These are phyloP conservation scores for Drosophila ambigua DNA, from an alignment of 1,140 invertebrate genomes.

Conservation along the genomic window DNA sequence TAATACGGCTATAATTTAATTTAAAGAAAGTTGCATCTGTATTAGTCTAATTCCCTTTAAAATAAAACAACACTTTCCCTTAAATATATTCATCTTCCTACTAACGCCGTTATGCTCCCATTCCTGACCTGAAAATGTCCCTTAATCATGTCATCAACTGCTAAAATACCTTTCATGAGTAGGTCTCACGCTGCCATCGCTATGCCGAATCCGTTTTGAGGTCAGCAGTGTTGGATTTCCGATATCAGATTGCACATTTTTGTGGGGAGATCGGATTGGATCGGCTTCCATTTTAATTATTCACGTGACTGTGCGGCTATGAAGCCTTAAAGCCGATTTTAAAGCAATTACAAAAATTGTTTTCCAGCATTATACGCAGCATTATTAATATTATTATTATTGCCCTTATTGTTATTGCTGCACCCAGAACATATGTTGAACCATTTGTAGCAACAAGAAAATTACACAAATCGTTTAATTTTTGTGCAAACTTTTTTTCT, in stretches of 20 bases:
- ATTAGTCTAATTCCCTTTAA: too few relatives aligned
- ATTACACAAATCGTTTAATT: slow-evolving; percentile 82
- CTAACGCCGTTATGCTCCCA: too few relatives aligned
- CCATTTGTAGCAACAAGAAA: slow-evolving; percentile 78
- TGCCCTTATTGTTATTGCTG: slow-evolving; percentile 43
- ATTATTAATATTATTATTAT: slow-evolving; percentile 68
- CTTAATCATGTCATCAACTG: too few relatives aligned
- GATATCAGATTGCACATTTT: slow-evolving; percentile 5
- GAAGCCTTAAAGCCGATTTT: slow-evolving; percentile 63
- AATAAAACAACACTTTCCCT: too few relatives aligned
- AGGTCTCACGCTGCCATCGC: not conserved
- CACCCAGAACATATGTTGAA: slow-evolving; percentile 66
- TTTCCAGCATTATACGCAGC: slow-evolving; percentile 37
- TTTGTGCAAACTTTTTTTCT: slow-evolving; percentile 51
- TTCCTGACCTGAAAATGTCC: too few relatives aligned
- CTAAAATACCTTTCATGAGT: too few relatives aligned
- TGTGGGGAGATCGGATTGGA: not conserved
- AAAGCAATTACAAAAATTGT: slow-evolving; percentile 47
- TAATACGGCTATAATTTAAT: too few relatives aligned
- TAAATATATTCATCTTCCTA: too few relatives aligned
- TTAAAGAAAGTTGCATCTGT: too few relatives aligned
- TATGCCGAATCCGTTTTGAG: not conserved
- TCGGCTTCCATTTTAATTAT: slow-evolving; percentile 38
- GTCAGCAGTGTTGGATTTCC: not conserved
- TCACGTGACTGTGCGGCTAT: slow-evolving; percentile 2